Evolutionary conservation across 2,888 invertebrate genomes (phyloP), one percentile per base, ranked within the genome.

Genomic region (Zygogramma bicolorata): DNA sequence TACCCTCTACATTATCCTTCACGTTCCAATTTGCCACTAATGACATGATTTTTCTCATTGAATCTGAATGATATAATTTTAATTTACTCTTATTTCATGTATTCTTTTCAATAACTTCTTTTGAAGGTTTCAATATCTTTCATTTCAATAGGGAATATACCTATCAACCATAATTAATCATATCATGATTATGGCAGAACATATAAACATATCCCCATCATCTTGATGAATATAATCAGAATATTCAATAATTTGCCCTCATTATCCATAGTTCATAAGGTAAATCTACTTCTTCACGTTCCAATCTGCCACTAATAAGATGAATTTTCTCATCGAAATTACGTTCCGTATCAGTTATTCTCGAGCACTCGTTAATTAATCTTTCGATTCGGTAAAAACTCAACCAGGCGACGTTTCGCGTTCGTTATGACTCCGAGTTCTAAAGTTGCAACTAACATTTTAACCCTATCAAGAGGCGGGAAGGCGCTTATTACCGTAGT

Each of bases 401-500:
- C 53, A 25, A 53, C 25, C 10, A 25, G 53, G 25, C 53, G 53
- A 53, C 53, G 53, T 53, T 63, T 27, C 63, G 20, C 49, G 63
- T 27, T 46, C 46, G 63, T 63, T 46, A 63, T 46, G 63, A 63
- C 29, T 46, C 63, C n/a, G 53, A 53, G 27, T 25, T 13, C 29
- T 3, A 20, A 49, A 63, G 62, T 40, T 46, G 46, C 61, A 61
- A 42, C 68, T 34, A 62, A 69, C 57, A 69, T 69, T 63, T 46
- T 18, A 22, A 46, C 15, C 18, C 20, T 58, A 69, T 69, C 29
- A 38, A 69, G 68, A 49, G 68, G 62, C 53, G 46, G 46, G 46
- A 46, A 62, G 38, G 22, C 61, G 60, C 61, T 62, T 69, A 63
- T 69, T 69, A 63, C 20, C 57, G 62, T 63, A 69, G 53, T 57